Evolutionary conservation across 2,797 vertebrate genomes (phyloP).

Genomic region (Danio jaintianensis): DNA sequence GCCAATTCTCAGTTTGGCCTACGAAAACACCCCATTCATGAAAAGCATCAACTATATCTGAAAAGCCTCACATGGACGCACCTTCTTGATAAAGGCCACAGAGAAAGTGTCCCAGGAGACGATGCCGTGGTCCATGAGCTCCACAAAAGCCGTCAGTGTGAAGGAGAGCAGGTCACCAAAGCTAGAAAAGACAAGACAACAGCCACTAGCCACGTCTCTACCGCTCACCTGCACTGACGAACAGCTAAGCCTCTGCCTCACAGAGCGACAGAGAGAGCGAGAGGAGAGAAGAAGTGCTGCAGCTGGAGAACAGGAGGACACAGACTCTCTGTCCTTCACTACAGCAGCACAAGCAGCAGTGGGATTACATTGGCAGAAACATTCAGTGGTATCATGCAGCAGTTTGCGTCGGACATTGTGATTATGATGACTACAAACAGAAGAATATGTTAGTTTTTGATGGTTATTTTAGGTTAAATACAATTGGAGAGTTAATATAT

Average conservation of each 20-base stretch:
- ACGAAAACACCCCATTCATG: not conserved
- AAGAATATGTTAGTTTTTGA: slow-evolving; percentile 36
- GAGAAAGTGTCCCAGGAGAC: slow-evolving; percentile 99
- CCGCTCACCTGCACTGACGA: slow-evolving; percentile 54
- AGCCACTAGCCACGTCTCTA: slow-evolving; percentile 71
- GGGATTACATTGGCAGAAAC: slow-evolving; percentile 57
- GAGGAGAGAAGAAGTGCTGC: slow-evolving; percentile 37
- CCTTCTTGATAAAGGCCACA: slow-evolving; percentile 99
- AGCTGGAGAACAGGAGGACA: slow-evolving; percentile 49
- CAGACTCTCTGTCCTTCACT: slow-evolving; percentile 54
- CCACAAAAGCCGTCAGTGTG: slow-evolving; percentile 97
- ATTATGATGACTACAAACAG: slow-evolving; percentile 25
- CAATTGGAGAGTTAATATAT: not conserved
- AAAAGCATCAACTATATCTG: not conserved
- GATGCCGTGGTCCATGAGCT: slow-evolving; percentile 99
- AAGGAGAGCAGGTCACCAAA: slow-evolving; percentile 98
- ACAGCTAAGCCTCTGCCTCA: slow-evolving; percentile 59
- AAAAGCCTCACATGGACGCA: slow-evolving; percentile 63
- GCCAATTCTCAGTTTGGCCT: not conserved
- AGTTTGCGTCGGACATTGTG: slow-evolving; percentile 1
- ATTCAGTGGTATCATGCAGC: slow-evolving; percentile 71
- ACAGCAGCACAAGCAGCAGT: slow-evolving; percentile 63
- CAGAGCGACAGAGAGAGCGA: slow-evolving; percentile 38
- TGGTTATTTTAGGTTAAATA: not conserved
- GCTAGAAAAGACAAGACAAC: slow-evolving; percentile 83